Conservation (phyloP, 1,140 invertebrate genomes). For the Cydia fagiglandana region DNA sequence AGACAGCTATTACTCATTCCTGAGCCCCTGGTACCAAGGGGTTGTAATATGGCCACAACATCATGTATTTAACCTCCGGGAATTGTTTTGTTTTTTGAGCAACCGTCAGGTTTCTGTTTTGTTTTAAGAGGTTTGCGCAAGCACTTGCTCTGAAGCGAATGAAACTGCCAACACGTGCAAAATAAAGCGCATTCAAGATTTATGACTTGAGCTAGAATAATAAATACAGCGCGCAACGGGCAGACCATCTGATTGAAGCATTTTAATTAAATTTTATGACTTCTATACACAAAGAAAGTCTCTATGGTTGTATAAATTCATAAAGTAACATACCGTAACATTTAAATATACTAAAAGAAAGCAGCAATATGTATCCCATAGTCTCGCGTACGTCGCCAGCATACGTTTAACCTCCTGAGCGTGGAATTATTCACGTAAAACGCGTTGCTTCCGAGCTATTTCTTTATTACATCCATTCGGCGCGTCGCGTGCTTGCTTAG, state of each 20-base stretch:
- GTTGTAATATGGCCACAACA: slow-evolving; percentile 24
- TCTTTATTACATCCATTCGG: slow-evolving; percentile 35
- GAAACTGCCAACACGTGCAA: background rate
- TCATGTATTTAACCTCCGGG: background rate
- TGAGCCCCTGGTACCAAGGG: slow-evolving; percentile 61
- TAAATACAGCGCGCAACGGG: background rate
- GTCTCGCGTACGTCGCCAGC: slow-evolving; percentile 41
- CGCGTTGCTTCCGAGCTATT: slow-evolving; percentile 35
- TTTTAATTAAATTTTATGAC: background rate
- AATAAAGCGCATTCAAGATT: background rate
- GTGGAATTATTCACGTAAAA: slow-evolving; percentile 34
- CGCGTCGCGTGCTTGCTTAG: slow-evolving; percentile 1
- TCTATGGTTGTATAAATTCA: slow-evolving; percentile 5
- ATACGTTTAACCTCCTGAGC: slow-evolving; percentile 32
- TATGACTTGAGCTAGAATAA: background rate
- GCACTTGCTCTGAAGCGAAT: background rate
- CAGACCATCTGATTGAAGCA: background rate
- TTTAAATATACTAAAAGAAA: background rate
- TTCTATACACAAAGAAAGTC: background rate
- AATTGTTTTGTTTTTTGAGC: too few relatives aligned
- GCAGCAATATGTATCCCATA: slow-evolving; percentile 28
- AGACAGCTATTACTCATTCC: slow-evolving; percentile 70
- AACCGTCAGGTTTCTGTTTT: too few relatives aligned
- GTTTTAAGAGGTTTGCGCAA: background rate
- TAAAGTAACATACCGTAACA: background rate